These are phyloP conservation scores for Poicephalus meyeri DNA, from an alignment of 2,113 vertebrate species.

Conservation along the genomic window DNA sequence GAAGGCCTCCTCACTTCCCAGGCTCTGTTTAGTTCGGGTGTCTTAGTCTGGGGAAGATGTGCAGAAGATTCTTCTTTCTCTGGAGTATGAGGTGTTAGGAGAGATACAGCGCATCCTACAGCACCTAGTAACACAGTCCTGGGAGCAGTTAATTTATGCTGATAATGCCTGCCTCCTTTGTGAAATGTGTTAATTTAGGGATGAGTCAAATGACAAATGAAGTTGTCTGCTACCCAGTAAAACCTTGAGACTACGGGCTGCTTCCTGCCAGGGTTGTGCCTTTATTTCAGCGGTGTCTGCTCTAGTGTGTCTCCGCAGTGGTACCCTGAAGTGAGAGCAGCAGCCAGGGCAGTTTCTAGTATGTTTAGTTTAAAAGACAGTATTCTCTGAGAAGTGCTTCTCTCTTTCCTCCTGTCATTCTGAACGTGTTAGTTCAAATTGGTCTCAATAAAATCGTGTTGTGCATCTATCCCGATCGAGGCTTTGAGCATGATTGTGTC, in stretches of 20 bases:
- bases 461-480: not conserved
- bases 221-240: not conserved
- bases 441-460: not conserved
- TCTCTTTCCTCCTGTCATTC: not conserved
- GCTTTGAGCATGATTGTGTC: not conserved
- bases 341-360: not conserved
- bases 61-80: not conserved
- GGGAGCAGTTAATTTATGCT: not conserved
- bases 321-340: not conserved
- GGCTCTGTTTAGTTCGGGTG: not conserved
- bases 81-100: not conserved
- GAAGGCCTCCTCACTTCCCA: not conserved
- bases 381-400: not conserved
- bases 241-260: not conserved
- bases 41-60: not conserved
- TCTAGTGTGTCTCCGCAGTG: rapidly evolving
- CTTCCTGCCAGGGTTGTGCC: not conserved
- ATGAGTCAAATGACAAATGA: not conserved
- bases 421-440: not conserved
- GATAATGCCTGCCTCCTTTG: not conserved
- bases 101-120: not conserved
- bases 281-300: not conserved
- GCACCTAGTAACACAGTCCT: not conserved
- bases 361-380: not conserved
- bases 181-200: not conserved